Conservation (phyloP, 2,113 vertebrate species). For the Nycticryphes semicollaris region DNA sequence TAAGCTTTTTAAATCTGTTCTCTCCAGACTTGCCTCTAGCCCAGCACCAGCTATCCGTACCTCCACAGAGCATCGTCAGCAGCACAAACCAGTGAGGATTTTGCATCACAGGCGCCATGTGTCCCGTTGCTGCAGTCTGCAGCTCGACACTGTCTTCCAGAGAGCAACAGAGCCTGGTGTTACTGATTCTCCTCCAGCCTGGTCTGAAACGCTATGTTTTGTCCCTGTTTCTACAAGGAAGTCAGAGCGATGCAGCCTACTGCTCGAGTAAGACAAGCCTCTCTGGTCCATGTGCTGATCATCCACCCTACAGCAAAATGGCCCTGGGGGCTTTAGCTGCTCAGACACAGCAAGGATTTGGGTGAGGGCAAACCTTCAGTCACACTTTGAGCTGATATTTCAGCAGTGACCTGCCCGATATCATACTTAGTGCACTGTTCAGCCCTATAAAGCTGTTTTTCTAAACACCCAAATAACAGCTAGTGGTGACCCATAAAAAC, state of each 20-base stretch:
- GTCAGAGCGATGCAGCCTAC: not conserved
- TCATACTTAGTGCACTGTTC: fast-evolving
- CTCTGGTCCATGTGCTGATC: fast-evolving
- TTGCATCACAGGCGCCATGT: not conserved
- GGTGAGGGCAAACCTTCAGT: not conserved
- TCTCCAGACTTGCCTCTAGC: not conserved
- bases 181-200: not conserved
- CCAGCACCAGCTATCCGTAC: not conserved
- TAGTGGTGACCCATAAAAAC: not conserved
- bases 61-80: not conserved
- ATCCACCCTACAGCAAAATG: not conserved
- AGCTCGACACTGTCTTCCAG: not conserved
- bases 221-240: not conserved
- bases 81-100: fast-evolving
- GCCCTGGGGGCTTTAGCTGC: not conserved
- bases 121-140: not conserved
- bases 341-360: fast-evolving
- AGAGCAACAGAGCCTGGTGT: not conserved
- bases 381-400: not conserved
- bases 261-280: fast-evolving
- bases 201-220: fast-evolving
- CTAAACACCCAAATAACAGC: not conserved
- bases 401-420: not conserved
- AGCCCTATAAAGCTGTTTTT: not conserved
- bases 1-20: not conserved